Conservation (phyloP, 2,797 vertebrate genomes). For the Gambusia yucatana region DNA sequence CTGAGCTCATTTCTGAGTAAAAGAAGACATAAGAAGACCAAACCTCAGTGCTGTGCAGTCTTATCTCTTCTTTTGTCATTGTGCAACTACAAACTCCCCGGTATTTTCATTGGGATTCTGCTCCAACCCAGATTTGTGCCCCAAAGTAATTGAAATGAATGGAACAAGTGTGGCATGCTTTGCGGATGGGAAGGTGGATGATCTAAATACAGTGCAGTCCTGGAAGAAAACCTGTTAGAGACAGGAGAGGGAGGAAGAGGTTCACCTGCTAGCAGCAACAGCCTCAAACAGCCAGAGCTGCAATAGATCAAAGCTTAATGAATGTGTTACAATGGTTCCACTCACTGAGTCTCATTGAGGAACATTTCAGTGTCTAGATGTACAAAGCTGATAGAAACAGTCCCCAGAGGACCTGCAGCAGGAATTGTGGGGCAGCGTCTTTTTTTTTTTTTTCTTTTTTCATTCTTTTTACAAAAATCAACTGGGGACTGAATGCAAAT, state of each 20-base stretch:
- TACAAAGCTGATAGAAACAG: background rate
- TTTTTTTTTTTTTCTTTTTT: background rate
- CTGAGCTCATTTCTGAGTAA: background rate
- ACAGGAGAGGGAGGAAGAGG: background rate
- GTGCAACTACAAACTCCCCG: background rate
- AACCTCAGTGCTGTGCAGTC: background rate
- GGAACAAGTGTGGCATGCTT: background rate
- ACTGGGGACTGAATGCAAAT: background rate
- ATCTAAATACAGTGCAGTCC: background rate
- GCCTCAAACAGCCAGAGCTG: background rate
- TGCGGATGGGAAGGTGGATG: background rate
- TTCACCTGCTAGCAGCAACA: background rate
- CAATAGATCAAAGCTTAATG: background rate
- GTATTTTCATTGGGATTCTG: background rate
- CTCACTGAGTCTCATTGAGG: background rate
- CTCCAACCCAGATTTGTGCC: background rate
- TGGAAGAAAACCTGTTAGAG: background rate
- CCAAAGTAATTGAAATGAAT: background rate
- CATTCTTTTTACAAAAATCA: background rate
- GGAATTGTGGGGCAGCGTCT: background rate
- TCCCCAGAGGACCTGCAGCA: background rate
- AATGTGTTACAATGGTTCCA: background rate
- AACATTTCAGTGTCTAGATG: background rate
- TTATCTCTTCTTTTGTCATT: background rate
- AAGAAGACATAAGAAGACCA: background rate